Percentiles rank a stretch among this genome's conserved stretches.
Conservation (phyloP, 2,797 vertebrate species). For the Lepus oiostolus region DNA sequence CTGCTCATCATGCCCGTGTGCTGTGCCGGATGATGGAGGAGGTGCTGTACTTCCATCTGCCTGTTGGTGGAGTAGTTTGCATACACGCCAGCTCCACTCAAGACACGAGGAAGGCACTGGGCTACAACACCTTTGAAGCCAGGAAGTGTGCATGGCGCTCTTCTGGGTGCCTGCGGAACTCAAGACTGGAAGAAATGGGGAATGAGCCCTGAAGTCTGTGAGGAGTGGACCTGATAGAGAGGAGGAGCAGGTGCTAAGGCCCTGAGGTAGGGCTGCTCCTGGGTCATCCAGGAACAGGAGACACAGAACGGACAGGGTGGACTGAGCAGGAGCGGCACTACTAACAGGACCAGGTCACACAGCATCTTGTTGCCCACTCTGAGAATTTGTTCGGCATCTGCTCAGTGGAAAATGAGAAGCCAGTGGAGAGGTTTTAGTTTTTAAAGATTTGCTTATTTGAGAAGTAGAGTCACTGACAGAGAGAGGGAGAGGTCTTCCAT, state of each 20-base stretch:
- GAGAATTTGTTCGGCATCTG: neutral
- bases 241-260: neutral
- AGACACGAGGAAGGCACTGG: no score
- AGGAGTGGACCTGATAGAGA: neutral
- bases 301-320: neutral
- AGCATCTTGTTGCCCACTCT: fast-evolving
- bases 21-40: no score
- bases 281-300: neutral
- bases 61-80: no score
- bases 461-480: no score
- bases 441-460: no score
- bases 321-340: neutral
- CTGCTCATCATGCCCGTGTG: no score
- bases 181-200: neutral
- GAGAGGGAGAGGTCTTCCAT: no score
- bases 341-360: no score
- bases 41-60: no score
- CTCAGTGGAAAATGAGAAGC: neutral
- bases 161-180: neutral
- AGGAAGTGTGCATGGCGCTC: no score
- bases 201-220: neutral
- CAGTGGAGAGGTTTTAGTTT: no score
- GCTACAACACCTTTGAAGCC: neutral
- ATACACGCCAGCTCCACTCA: no score
- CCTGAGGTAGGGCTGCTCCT: neutral